Conservation (phyloP, 2,888 invertebrate genomes). For the Lutraria lutraria region DNA sequence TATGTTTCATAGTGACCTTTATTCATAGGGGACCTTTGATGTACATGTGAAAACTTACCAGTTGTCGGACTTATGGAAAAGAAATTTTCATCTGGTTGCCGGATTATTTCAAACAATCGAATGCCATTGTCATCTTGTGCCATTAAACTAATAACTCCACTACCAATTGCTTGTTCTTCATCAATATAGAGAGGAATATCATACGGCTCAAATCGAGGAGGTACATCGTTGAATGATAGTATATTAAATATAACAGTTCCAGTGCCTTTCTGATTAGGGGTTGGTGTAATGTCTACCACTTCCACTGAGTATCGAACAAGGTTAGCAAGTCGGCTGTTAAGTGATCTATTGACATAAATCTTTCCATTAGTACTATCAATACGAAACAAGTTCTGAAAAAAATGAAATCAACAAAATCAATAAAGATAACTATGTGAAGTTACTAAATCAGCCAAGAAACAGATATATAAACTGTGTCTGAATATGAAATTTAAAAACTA, state of each 20-base stretch:
- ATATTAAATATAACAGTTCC: conserved; percentile 90
- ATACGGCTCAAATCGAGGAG: conserved; percentile 88
- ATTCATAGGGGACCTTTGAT: no score
- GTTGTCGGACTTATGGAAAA: conserved; percentile 72
- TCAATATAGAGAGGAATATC: conserved; percentile 64
- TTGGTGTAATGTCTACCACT: conserved; percentile 94
- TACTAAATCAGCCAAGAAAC: background rate
- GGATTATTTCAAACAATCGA: conserved; percentile 70
- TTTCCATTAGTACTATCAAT: conserved; percentile 93
- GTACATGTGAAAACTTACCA: conserved; percentile 56
- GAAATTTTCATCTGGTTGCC: conserved; percentile 71
- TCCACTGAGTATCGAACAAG: conserved; percentile 93
- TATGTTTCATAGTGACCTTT: no score
- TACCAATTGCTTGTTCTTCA: conserved; percentile 80
- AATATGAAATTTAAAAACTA: no score
- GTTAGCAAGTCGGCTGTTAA: conserved; percentile 94
- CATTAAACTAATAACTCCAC: conserved; percentile 79
- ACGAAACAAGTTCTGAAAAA: conserved; percentile 90
- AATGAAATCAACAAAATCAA: background rate
- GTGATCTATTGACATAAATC: conserved; percentile 90
- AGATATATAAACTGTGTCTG: background rate
- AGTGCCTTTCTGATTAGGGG: conserved; percentile 84
- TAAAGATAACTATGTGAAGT: background rate
- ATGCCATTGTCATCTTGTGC: conserved; percentile 83
- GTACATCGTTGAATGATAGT: conserved; percentile 89